Evolutionary conservation across 2,888 invertebrate genomes (phyloP).

Genomic region (Notodonta ziczac): DNA sequence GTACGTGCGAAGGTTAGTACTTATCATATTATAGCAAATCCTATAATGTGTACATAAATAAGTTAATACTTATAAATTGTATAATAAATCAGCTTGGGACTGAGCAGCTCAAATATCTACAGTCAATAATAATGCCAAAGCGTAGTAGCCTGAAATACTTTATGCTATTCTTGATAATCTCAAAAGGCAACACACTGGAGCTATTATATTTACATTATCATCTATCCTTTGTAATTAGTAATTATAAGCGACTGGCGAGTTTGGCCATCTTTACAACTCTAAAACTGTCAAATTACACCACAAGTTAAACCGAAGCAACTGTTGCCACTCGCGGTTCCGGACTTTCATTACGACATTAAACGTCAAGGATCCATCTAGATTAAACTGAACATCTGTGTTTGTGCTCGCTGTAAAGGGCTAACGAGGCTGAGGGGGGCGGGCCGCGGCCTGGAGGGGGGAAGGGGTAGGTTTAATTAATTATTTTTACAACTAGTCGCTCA

Average conservation of each 20-base stretch:
- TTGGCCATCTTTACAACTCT: not conserved
- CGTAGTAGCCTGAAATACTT: no score
- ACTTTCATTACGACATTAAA: slow-evolving; percentile 23
- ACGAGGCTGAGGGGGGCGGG: slow-evolving; percentile 14
- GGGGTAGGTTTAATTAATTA: slow-evolving; percentile 29
- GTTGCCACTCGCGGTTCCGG: not conserved
- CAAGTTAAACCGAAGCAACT: not conserved
- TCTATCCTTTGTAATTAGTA: rapidly evolving
- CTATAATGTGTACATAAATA: no score
- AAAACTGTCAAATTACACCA: not conserved
- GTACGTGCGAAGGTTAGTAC: no score
- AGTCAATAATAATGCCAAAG: no score
- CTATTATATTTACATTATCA: not conserved
- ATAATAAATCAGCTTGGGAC: no score
- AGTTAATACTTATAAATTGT: no score
- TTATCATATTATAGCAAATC: no score
- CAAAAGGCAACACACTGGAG: no score
- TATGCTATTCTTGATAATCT: no score
- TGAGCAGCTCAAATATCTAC: no score
- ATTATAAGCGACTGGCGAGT: not conserved
- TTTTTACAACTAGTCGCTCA: slow-evolving; percentile 25
- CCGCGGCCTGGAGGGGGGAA: not conserved
- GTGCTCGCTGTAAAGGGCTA: slow-evolving; percentile 12
- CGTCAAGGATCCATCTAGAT: slow-evolving; percentile 29
- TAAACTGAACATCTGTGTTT: slow-evolving; percentile 36